phyloP scores from a whole-genome alignment of 2,113 vertebrate species.

The Acanthisitta chloris region DNA sequence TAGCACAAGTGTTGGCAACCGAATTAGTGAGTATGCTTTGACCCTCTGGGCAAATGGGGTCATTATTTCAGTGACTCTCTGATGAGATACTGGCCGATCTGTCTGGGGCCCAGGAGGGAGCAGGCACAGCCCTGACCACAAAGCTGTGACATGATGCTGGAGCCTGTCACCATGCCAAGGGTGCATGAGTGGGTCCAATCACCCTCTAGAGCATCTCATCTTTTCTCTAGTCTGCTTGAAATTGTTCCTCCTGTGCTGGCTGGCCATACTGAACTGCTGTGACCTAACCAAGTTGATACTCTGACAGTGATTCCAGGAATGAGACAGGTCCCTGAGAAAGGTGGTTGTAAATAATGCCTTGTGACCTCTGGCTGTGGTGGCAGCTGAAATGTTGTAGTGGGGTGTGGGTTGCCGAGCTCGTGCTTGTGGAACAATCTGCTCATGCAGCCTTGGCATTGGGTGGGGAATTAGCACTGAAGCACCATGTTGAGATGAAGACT shows the following conservation, averaged over 20 bases:
- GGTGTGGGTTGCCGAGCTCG: background rate
- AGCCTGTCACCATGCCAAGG: background rate
- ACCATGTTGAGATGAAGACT: background rate
- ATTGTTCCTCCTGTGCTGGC: background rate
- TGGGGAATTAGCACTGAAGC: background rate
- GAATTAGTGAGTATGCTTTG: background rate
- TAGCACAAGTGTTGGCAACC: background rate
- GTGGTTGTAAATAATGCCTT: background rate
- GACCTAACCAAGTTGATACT: background rate
- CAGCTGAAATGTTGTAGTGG: background rate
- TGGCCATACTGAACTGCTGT: background rate
- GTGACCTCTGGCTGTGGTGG: conserved; percentile 42
- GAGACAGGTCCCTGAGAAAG: conserved; percentile 5
- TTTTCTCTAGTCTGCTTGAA: background rate
- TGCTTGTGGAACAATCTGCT: conserved; percentile 15
- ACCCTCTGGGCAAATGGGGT: background rate
- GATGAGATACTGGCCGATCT: background rate
- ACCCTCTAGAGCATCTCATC: background rate
- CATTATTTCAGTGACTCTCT: background rate
- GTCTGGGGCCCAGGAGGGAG: background rate
- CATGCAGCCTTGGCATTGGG: background rate
- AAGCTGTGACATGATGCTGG: background rate
- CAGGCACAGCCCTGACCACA: background rate
- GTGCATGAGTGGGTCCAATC: background rate
- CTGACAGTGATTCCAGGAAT: conserved; percentile 49